Percentiles rank a stretch among this genome's conserved stretches.
Conservation (phyloP, 2,113 vertebrate genomes). For the Trogon melanurus region DNA sequence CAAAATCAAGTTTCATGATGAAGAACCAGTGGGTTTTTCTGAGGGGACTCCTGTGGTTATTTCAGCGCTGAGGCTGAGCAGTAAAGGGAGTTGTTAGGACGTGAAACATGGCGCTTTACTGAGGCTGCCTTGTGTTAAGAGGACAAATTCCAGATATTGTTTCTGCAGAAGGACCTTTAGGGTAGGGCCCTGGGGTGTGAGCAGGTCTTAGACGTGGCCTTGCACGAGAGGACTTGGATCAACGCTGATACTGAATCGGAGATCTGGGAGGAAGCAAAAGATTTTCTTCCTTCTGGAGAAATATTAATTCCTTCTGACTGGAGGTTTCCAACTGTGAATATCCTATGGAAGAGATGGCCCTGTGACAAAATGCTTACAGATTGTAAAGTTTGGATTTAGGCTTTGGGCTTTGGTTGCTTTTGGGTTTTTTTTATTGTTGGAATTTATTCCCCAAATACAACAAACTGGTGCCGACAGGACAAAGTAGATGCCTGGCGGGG, state of each 20-base stretch:
- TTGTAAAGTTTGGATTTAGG: not conserved
- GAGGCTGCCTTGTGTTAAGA: not conserved
- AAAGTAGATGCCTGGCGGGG: not conserved
- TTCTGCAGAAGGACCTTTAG: not conserved
- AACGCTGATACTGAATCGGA: not conserved
- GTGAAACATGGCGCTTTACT: not conserved
- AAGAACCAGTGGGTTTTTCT: not conserved
- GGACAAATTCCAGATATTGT: not conserved
- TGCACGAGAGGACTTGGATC: not conserved
- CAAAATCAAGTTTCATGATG: not conserved
- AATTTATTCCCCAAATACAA: not conserved
- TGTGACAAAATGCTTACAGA: not conserved
- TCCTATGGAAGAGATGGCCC: not conserved
- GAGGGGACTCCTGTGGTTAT: not conserved
- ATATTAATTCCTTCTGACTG: not conserved
- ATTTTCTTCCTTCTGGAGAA: not conserved
- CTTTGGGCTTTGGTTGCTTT: not conserved
- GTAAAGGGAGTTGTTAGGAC: not conserved
- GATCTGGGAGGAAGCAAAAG: not conserved
- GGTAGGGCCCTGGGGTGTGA: not conserved
- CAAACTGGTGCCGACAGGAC: not conserved
- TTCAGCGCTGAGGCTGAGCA: not conserved
- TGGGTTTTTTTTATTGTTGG: not conserved
- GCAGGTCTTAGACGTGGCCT: not conserved
- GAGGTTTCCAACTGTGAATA: not conserved